Conservation (phyloP, 2,113 vertebrate species). For the Rhegmatorhina hoffmannsi region DNA sequence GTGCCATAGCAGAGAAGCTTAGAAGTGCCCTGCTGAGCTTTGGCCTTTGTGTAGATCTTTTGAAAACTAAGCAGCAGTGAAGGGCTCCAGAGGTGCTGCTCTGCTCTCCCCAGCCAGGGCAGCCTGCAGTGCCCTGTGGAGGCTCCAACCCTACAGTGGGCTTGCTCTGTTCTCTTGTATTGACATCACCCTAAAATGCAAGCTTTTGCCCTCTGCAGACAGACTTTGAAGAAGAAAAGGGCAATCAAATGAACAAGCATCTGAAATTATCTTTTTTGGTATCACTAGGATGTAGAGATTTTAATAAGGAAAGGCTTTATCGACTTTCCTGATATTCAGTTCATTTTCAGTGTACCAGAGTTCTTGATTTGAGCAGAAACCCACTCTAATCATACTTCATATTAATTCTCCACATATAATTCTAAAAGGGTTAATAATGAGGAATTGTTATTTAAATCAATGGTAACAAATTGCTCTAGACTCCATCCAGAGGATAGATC, state of each 20-base stretch:
- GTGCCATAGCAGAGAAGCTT: background rate
- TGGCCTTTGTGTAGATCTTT: background rate
- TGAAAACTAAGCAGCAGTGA: accelerated
- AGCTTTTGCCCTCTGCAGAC: background rate
- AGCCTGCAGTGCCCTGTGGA: too few species aligned
- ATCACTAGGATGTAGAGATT: background rate
- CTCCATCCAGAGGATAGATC: background rate
- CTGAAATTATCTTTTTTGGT: background rate
- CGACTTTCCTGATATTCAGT: background rate
- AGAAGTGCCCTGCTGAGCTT: background rate
- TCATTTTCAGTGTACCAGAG: background rate
- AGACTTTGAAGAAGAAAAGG: background rate
- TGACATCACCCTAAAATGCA: background rate
- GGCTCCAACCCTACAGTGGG: accelerated
- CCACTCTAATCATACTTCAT: background rate
- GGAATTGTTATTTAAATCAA: background rate
- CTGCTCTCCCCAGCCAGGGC: too few species aligned
- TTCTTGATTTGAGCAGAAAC: background rate
- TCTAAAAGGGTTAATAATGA: background rate
- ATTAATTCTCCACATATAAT: background rate
- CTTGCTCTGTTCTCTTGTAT: background rate
- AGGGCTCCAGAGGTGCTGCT: background rate
- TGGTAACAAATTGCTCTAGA: background rate
- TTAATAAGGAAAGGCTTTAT: background rate
- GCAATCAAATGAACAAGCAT: background rate